These are phyloP conservation scores for Loriculus beryllinus DNA, from an alignment of 2,797 vertebrate genomes.

Conservation along the genomic window DNA sequence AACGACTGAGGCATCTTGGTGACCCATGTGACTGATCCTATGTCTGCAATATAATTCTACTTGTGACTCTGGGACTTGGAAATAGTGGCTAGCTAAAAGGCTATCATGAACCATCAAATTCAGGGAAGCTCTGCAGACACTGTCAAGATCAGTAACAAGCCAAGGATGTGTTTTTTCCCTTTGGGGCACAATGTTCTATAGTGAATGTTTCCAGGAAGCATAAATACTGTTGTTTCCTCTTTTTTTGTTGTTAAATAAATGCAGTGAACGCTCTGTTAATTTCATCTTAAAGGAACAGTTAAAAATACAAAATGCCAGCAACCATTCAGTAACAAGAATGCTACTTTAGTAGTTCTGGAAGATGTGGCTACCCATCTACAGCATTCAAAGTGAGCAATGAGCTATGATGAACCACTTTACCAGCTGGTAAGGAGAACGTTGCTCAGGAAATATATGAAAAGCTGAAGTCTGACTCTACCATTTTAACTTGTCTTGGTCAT, in stretches of 20 bases:
- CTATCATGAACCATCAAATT: neutral
- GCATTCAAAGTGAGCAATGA: neutral
- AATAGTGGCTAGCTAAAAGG: neutral
- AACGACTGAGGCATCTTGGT: slow-evolving; percentile 16
- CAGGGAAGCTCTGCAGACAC: neutral
- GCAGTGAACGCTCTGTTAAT: neutral
- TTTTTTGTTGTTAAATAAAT: neutral
- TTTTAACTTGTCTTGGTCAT: neutral
- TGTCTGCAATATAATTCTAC: neutral
- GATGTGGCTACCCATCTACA: neutral
- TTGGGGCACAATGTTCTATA: slow-evolving; percentile 19
- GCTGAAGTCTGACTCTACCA: neutral
- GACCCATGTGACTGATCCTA: neutral
- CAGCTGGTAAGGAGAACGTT: neutral
- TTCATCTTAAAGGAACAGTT: slow-evolving; percentile 6
- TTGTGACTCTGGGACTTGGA: neutral
- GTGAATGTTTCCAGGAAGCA: slow-evolving; percentile 30
- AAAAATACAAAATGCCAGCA: slow-evolving; percentile 15
- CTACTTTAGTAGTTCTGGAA: neutral
- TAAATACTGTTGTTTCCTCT: neutral
- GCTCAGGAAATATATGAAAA: slow-evolving; percentile 5
- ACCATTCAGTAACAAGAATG: neutral
- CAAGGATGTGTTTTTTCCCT: neutral
- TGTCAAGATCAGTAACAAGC: neutral
- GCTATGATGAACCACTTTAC: neutral